Base-by-base conservation (phyloP, 2,888 invertebrate species). In the Drosophila merina region DNA sequence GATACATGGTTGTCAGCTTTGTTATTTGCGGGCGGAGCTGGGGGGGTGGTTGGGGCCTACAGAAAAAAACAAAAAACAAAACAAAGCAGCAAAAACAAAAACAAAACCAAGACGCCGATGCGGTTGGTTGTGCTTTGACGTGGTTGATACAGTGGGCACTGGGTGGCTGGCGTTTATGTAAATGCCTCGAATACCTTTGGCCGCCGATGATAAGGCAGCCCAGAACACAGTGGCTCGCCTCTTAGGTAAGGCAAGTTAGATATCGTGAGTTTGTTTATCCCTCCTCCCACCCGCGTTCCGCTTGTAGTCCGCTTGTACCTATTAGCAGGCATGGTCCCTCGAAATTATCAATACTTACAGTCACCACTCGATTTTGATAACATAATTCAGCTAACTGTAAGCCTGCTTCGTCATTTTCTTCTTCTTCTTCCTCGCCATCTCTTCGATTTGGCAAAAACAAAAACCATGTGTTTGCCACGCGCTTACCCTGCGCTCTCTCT, bases 381-480 rank as follows among this genome's bases (percentile, higher is more conserved):
- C 40, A 66, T 40, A 57, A 55, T 51, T 56, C 57, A 31, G 31
- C 56, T 59, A 71, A 77, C 55, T 57, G 76, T 64, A 42, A 60
- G 57, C 5, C 59, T 79, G 64, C 58, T 79, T 47, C 25, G 26
- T 62, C 60, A 52, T 56, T n/a, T 56, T 57, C 60, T 57, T 40
- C 68, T 68, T 48, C 51, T 62, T 67, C 76, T 63, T 55, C 49
- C 73, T 78, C 56, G 20, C 20, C 20, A 20, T 63, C 60, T 72
- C 50, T 38, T 26, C 44, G 47, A 68, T 83, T 81, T 70, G 84
- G 62, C 87, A 88, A 82, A 88, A 88, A 88, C 81, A 82, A 82
- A 88, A 82, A 82, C 81, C 81, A 82, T 82, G 81, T 82, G 88
- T 88, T 82, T 82, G 81, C 87, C 81, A 82, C 81, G 81, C 81